These are phyloP conservation scores for Andricus grossulariae DNA, from an alignment of 1,140 invertebrate genomes.

Conservation along the genomic window DNA sequence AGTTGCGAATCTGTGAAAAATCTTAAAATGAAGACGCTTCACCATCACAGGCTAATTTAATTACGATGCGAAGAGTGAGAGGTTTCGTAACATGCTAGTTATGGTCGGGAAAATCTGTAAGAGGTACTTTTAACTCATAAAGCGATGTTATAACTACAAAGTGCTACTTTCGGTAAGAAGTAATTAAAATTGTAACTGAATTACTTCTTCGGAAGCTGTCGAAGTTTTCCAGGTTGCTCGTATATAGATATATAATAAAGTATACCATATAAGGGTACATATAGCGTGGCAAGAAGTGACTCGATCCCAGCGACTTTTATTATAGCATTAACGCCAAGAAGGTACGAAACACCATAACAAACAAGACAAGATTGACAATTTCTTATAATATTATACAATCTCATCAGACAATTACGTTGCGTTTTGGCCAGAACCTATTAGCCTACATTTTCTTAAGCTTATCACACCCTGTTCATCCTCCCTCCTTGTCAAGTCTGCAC, in stretches of 20 bases:
- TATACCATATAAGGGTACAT: background rate
- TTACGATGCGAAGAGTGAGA: background rate
- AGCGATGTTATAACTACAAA: background rate
- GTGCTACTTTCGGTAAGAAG: background rate
- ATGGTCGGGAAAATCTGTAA: background rate
- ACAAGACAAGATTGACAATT: background rate
- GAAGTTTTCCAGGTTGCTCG: background rate
- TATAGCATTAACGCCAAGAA: slow-evolving; percentile 7
- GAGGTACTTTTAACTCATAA: background rate
- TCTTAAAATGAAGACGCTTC: too few species aligned
- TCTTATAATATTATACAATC: too few species aligned
- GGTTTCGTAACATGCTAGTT: background rate
- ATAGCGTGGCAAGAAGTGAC: background rate
- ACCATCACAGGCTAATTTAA: background rate
- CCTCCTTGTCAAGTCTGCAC: too few species aligned
- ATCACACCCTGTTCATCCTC: too few species aligned
- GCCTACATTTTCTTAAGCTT: too few species aligned
- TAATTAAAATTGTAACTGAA: slow-evolving; percentile 16
- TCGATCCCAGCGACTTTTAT: background rate
- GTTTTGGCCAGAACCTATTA: too few species aligned
- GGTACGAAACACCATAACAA: background rate
- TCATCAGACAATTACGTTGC: too few species aligned
- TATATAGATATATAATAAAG: background rate
- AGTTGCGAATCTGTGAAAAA: too few species aligned
- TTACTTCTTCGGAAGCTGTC: background rate